Conservation (phyloP, 2,888 invertebrate species). For the Cheilosia impressa region DNA sequence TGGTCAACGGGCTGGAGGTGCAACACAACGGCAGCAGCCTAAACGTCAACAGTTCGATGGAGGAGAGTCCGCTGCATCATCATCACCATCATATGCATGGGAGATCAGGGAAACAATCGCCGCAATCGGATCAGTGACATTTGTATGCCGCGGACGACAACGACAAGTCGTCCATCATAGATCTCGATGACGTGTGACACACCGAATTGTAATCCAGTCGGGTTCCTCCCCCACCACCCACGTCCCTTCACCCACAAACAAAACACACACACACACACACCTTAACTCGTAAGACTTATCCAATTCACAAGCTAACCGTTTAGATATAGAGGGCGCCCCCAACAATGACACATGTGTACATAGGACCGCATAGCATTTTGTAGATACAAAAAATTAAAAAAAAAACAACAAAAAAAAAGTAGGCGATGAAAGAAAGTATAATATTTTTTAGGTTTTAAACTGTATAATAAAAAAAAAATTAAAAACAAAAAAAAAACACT, state of each 20-base stretch:
- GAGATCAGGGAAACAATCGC: constrained; percentile 77
- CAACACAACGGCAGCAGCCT: constrained; percentile 85
- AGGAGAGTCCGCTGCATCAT: constrained; percentile 74
- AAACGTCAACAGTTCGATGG: constrained; percentile 64
- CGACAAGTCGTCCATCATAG: constrained; percentile 83
- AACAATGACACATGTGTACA: constrained; percentile 62
- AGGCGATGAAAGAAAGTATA: constrained; percentile 31
- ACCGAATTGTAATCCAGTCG: constrained; percentile 71
- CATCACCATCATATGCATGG: constrained; percentile 77
- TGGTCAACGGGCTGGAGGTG: constrained; percentile 97
- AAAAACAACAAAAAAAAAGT: not conserved
- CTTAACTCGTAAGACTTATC: constrained; percentile 65
- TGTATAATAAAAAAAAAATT: constrained; percentile 44
- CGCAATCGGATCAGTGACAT: constrained; percentile 83
- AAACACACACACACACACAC: constrained; percentile 13
- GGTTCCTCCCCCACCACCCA: constrained; percentile 27
- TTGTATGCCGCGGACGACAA: constrained; percentile 81
- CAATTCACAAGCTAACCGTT: constrained; percentile 56
- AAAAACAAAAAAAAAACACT: constrained; percentile 21
- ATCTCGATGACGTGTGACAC: constrained; percentile 83
- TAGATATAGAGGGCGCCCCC: constrained; percentile 42
- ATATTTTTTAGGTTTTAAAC: constrained; percentile 54
- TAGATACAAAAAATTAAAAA: constrained; percentile 54
- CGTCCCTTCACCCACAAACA: constrained; percentile 37
- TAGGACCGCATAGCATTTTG: constrained; percentile 73